phyloP scores from a whole-genome alignment of 2,888 invertebrate species.

The Pachymerium ferrugineum region DNA sequence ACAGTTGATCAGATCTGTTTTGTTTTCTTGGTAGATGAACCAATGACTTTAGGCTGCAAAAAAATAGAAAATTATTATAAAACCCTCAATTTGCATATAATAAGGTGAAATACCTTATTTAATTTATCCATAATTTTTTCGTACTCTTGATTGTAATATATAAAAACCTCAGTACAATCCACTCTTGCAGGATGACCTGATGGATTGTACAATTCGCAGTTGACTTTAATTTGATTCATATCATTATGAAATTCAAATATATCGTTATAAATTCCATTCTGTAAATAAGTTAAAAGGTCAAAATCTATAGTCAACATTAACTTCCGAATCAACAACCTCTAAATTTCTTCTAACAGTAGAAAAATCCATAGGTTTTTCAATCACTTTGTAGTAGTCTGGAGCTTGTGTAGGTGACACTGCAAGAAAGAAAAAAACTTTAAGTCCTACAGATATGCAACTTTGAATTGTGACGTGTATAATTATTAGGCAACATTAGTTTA shows the following conservation, averaged over 20 bases:
- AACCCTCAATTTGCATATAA: not conserved
- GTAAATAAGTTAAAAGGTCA: conserved; percentile 25
- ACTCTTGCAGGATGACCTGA: conserved; percentile 44
- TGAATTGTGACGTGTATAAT: no score
- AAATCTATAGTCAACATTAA: not conserved
- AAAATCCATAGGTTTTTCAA: conserved; percentile 48
- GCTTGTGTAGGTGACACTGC: conserved; percentile 46
- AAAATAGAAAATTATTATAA: not conserved
- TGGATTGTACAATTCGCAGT: conserved; percentile 47
- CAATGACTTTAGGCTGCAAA: not conserved
- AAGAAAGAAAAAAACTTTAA: not conserved
- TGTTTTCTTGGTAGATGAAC: conserved; percentile 1
- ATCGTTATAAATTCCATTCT: conserved; percentile 42
- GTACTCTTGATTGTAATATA: conserved; percentile 45
- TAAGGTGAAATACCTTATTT: conserved; percentile 37
- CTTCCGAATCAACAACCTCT: conserved; percentile 40
- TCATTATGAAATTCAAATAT: conserved; percentile 47
- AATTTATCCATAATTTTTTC: conserved; percentile 41
- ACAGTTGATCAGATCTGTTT: not conserved
- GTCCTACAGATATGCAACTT: not conserved
- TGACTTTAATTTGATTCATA: conserved; percentile 46
- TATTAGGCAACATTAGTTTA: no score
- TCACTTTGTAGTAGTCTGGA: conserved; percentile 47
- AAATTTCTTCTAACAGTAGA: conserved; percentile 46
- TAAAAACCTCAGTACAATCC: conserved; percentile 47